Conservation (phyloP, 2,797 vertebrate genomes). For the Lacerta viridis region DNA sequence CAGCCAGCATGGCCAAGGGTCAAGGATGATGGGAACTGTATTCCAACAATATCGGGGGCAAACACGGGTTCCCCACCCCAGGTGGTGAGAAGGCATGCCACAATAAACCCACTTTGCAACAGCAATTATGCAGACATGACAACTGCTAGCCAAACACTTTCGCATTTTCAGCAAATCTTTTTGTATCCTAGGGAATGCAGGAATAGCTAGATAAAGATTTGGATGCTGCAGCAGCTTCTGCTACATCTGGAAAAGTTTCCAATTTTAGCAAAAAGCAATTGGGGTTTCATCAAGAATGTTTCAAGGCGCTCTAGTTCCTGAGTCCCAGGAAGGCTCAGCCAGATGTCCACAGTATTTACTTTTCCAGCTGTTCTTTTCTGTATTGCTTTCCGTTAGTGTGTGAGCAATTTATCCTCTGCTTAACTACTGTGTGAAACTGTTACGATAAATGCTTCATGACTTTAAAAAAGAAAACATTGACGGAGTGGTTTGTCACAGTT, state of each 20-base stretch:
- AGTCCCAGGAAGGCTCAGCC: constrained; percentile 30
- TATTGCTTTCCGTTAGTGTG: neutral
- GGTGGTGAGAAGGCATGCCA: neutral
- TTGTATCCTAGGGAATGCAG: constrained; percentile 32
- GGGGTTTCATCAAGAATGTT: constrained; percentile 21
- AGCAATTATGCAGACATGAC: constrained; percentile 25
- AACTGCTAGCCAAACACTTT: constrained; percentile 2
- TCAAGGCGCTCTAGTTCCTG: constrained; percentile 30
- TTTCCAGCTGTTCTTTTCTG: constrained; percentile 38
- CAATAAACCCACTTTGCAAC: neutral
- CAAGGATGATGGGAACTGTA: neutral
- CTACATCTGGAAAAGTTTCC: constrained; percentile 31
- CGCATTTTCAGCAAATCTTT: constrained; percentile 35
- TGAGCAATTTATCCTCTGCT: constrained; percentile 13
- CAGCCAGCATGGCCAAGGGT: neutral
- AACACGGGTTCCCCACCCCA: neutral
- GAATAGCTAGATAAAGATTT: constrained; percentile 5
- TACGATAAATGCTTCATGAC: neutral
- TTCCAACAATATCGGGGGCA: neutral
- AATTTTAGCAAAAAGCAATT: constrained; percentile 23
- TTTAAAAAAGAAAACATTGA: constrained; percentile 15
- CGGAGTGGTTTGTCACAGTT: neutral
- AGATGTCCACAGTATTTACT: neutral
- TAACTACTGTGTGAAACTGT: neutral
- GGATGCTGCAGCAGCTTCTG: neutral